Conservation (phyloP, 2,797 vertebrate species). For the Oreochromis mossambicus region DNA sequence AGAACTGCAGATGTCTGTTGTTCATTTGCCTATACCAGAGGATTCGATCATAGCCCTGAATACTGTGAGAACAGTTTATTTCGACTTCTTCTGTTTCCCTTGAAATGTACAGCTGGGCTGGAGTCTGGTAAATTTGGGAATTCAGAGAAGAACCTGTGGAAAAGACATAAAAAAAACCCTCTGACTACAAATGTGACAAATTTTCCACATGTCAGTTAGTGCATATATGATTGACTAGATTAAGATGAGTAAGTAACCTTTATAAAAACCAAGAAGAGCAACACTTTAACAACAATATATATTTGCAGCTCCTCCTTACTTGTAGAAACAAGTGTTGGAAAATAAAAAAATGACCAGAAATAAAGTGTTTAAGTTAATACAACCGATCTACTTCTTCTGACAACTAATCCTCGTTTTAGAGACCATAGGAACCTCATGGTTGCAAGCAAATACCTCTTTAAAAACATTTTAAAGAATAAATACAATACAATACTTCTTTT, state of each 20-base stretch:
- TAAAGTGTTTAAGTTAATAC: neutral
- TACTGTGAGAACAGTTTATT: conserved; percentile 37
- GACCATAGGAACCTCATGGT: neutral
- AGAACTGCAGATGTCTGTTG: conserved; percentile 9
- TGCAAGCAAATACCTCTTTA: neutral
- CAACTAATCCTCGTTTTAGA: neutral
- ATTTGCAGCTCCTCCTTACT: neutral
- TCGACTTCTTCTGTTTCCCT: neutral
- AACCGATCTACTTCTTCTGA: neutral
- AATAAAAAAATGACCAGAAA: fast-evolving
- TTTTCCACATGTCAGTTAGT: neutral
- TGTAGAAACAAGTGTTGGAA: fast-evolving
- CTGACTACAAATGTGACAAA: neutral
- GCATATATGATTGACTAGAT: neutral
- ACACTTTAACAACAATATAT: neutral
- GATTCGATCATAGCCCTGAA: neutral
- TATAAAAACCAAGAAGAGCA: neutral
- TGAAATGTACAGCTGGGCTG: neutral
- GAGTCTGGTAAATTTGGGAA: conserved; percentile 29
- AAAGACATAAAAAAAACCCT: neutral
- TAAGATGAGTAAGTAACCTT: neutral
- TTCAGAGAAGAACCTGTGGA: conserved; percentile 3
- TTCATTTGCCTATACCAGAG: conserved; percentile 57
- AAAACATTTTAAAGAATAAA: neutral
- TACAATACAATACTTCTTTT: neutral